phyloP scores from a whole-genome alignment of 2,888 invertebrate genomes.

The Perizoma flavofasciatum region DNA sequence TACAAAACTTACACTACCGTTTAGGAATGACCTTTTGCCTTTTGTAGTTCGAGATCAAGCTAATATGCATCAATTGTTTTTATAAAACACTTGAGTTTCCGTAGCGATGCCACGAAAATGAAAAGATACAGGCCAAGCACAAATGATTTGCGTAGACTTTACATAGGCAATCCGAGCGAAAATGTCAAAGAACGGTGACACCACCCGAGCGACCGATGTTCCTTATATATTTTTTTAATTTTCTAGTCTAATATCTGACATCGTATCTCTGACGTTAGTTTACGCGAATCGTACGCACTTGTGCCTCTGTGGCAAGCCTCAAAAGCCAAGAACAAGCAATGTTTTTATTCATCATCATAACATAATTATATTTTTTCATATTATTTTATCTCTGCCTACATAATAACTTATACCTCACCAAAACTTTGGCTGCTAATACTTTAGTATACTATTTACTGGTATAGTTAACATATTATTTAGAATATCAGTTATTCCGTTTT shows the following conservation, averaged over 20 bases:
- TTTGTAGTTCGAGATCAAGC: slow-evolving; percentile 36
- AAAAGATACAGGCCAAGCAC: too few relatives aligned
- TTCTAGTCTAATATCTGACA: too few relatives aligned
- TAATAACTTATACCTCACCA: slow-evolving; percentile 21
- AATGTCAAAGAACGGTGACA: too few relatives aligned
- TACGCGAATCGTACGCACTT: neutral
- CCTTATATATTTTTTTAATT: too few relatives aligned
- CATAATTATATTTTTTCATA: neutral
- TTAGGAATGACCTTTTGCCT: slow-evolving; percentile 33
- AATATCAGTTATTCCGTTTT: slow-evolving; percentile 5
- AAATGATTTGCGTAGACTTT: too few relatives aligned
- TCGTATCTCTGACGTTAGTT: too few relatives aligned
- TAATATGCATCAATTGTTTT: neutral
- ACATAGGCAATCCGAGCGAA: too few relatives aligned
- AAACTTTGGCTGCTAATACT: slow-evolving; percentile 43
- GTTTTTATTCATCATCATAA: too few relatives aligned
- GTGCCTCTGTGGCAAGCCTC: neutral
- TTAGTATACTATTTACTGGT: slow-evolving; percentile 17
- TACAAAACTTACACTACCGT: slow-evolving; percentile 42
- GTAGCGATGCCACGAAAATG: neutral
- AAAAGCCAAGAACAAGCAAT: slow-evolving; percentile 16
- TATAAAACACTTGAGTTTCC: neutral
- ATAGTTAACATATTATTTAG: slow-evolving; percentile 9
- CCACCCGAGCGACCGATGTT: too few relatives aligned
- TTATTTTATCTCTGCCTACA: slow-evolving; percentile 1